These are phyloP conservation scores for Sebastes paucispinis DNA, from an alignment of 2,797 vertebrate genomes.

Conservation along the genomic window DNA sequence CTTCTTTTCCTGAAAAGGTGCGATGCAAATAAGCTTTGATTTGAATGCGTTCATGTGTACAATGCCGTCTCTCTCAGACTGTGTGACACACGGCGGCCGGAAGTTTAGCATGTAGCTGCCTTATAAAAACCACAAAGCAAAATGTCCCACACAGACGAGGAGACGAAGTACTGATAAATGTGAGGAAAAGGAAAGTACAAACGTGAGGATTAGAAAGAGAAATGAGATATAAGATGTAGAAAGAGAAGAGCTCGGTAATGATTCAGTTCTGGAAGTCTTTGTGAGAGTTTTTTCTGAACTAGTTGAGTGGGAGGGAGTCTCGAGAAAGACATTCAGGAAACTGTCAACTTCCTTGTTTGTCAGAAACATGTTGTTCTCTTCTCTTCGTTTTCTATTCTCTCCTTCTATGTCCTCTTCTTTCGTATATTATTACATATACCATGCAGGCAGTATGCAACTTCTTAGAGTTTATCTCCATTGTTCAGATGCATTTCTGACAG, in stretches of 20 bases:
- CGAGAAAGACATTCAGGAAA: constrained; percentile 54
- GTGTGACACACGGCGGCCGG: constrained; percentile 16
- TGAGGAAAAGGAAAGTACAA: neutral
- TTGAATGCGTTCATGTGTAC: constrained; percentile 9
- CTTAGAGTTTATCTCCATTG: no score
- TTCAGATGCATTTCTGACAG: neutral
- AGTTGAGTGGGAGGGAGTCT: constrained; percentile 14
- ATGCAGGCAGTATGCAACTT: neutral
- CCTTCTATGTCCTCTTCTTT: neutral
- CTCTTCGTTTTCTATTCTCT: neutral
- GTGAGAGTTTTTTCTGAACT: constrained; percentile 16
- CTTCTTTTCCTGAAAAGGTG: constrained; percentile 17
- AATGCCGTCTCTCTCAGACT: neutral
- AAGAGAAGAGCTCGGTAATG: neutral
- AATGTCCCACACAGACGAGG: neutral
- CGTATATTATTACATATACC: neutral
- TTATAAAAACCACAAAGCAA: neutral
- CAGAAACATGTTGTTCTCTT: constrained; percentile 6
- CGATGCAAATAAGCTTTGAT: constrained; percentile 19
- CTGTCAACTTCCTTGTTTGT: constrained; percentile 48
- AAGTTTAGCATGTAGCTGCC: constrained; percentile 6
- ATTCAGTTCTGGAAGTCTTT: neutral
- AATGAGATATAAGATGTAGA: neutral
- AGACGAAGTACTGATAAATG: neutral
- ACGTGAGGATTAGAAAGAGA: neutral